Base-by-base conservation (phyloP, 2,888 invertebrate species). In the Theretra japonica region DNA sequence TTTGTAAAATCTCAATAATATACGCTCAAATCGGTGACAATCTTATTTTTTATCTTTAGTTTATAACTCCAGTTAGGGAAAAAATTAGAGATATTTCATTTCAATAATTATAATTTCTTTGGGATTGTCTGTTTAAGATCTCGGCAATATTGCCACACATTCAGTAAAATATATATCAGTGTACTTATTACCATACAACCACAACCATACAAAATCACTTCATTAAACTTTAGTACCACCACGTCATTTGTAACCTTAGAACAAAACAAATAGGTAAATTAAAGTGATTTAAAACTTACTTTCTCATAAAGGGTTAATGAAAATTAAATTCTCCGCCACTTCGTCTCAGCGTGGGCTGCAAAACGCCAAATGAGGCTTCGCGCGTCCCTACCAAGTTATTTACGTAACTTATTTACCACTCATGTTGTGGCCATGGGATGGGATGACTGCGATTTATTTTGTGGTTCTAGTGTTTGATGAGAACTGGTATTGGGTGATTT, bases 331-430 rank as follows among this genome's bases (percentile, higher is more conserved):
- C 48, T 23, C 65, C 33, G 33, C 62, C 48, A 65, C 65, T 65
- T 11, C 65, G 41, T 65, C 48, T 70, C 17, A 71, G 48, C 71
- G 53, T 41, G 83, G 83, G 83, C 82, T 48, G 48, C 30, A 83
- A 85, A 83, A 81, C 80, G 77, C 82, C 80, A 87, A 85, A 86
- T 87, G 83, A 87, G 80, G 72, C 76, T 77, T 74, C 76, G 77
- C 76, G 76, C 74, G 74, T 76, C 70, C 75, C 76, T 75, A 76
- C 74, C 80, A 77, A 79, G 78, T 80, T 82, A 80, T 84, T 79
- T 75, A 56, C 75, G 76, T 80, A 74, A 79, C 77, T 82, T 79
- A 78, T 81, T 83, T 82, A 80, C 76, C 78, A 75, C 77, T 78
- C 74, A 75, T 83, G 78, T 77, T 75, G 72, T 76, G 75, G 75